Percentiles rank a stretch among this genome's conserved stretches.
Evolutionary conservation across 2,888 invertebrate genomes (phyloP).

Genomic region (Drosophila birchii): DNA sequence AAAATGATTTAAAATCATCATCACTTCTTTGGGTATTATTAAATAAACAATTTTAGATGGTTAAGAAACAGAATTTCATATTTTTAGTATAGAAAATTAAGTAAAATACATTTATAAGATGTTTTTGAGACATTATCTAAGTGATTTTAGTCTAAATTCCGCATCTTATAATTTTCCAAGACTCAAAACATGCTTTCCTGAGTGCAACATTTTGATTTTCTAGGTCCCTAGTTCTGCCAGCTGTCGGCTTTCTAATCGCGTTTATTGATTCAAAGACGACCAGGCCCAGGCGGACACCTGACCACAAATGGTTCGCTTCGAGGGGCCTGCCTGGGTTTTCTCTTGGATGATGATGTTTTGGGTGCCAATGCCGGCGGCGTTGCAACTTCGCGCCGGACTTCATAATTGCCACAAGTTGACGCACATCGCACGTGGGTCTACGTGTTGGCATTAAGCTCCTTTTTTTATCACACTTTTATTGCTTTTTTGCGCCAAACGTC

Average conservation of each 20-base stretch:
- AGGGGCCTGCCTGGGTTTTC: conserved; percentile 31
- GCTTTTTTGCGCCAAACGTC: conserved; percentile 56
- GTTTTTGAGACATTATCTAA: not conserved
- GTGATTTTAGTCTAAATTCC: not conserved
- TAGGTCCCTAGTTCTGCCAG: conserved; percentile 20
- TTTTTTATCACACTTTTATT: conserved; percentile 75
- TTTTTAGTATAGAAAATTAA: not conserved
- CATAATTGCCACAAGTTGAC: conserved; percentile 77
- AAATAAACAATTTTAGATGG: not conserved
- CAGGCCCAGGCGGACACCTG: conserved; percentile 44
- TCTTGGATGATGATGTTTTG: conserved; percentile 49
- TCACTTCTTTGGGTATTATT: not conserved
- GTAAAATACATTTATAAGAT: not conserved
- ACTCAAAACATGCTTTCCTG: not conserved
- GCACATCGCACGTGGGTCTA: conserved; percentile 75
- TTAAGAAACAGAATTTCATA: not conserved
- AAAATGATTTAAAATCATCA: not conserved
- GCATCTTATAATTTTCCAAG: too few relatives aligned
- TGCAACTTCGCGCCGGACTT: conserved; percentile 67
- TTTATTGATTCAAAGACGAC: conserved; percentile 78
- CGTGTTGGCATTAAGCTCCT: conserved; percentile 63
- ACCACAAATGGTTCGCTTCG: conserved; percentile 39
- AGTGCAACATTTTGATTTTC: conserved; percentile 9
- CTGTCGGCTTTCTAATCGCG: conserved; percentile 68
- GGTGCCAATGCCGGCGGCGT: conserved; percentile 67